These are phyloP conservation scores for Loris lydekkerianus DNA, from an alignment of 2,797 vertebrate genomes.

Conservation along the genomic window DNA sequence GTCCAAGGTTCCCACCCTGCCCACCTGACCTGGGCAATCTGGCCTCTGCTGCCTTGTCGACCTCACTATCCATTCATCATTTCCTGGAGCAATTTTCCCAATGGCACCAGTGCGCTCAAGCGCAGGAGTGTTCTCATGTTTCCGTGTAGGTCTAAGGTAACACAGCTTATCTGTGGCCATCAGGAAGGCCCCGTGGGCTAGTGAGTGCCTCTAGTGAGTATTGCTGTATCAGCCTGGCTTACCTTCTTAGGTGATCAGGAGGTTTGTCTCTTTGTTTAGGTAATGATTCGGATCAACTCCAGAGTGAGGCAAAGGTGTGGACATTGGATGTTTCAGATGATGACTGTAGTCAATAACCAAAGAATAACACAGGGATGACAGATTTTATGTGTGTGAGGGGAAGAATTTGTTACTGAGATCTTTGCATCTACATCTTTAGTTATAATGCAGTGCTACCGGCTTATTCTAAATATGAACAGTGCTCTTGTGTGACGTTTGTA, in stretches of 20 bases:
- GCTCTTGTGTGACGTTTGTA: background rate
- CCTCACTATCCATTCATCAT: background rate
- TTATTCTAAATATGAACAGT: background rate
- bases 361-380: background rate
- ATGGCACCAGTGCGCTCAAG: background rate
- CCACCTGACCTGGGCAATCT: background rate
- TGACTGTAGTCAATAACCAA: background rate
- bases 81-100: background rate
- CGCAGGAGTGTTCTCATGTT: background rate
- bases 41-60: background rate
- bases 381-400: background rate
- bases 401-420: background rate
- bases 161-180: background rate
- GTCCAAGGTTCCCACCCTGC: background rate
- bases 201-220: background rate
- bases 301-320: background rate
- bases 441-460: background rate
- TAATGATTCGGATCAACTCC: slow-evolving; percentile 1
- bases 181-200: background rate
- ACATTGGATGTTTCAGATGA: background rate
- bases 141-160: background rate
- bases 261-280: background rate
- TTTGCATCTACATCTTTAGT: slow-evolving; percentile 2
- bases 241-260: background rate
- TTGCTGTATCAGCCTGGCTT: background rate